Percentiles rank a stretch among this genome's conserved stretches.
Evolutionary conservation across 2,888 invertebrate species (phyloP).

Genomic region (Tipula helvola): DNA sequence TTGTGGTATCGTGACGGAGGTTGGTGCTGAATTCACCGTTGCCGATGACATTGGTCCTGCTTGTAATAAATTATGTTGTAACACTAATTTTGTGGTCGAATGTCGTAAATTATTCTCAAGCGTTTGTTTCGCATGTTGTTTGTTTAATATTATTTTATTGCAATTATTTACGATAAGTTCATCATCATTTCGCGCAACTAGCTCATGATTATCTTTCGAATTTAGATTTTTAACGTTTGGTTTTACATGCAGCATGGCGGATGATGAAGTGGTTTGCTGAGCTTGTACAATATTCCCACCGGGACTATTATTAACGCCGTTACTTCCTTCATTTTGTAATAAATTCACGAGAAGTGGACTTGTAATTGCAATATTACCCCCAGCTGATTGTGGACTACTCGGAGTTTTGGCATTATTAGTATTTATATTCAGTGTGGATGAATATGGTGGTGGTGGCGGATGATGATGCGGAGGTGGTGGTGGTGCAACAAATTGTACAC

Average conservation of each 20-base stretch:
- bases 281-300: background rate
- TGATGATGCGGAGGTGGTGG: constrained; percentile 32
- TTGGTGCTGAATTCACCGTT: background rate
- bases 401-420: constrained; percentile 15
- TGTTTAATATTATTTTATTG: background rate
- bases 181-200: background rate
- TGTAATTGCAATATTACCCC: constrained; percentile 56
- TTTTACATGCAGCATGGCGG: background rate
- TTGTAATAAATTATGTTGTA: background rate
- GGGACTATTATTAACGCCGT: background rate
- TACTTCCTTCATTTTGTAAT: constrained; percentile 65
- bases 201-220: constrained; percentile 1
- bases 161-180: background rate
- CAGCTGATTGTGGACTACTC: constrained; percentile 20
- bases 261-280: background rate
- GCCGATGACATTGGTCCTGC: background rate
- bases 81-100: background rate
- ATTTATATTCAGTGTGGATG: background rate
- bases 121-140: background rate
- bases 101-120: background rate
- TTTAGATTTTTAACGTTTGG: background rate
- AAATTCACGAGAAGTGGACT: constrained; percentile 86
- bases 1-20: background rate
- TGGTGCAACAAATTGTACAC: constrained; percentile 30
- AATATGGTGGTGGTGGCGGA: constrained; percentile 11